A percentile compares a stretch with the other conserved stretches of the same genome.
These are phyloP conservation scores for Streptopelia turtur DNA, from an alignment of 2,797 vertebrate species.

Conservation along the genomic window DNA sequence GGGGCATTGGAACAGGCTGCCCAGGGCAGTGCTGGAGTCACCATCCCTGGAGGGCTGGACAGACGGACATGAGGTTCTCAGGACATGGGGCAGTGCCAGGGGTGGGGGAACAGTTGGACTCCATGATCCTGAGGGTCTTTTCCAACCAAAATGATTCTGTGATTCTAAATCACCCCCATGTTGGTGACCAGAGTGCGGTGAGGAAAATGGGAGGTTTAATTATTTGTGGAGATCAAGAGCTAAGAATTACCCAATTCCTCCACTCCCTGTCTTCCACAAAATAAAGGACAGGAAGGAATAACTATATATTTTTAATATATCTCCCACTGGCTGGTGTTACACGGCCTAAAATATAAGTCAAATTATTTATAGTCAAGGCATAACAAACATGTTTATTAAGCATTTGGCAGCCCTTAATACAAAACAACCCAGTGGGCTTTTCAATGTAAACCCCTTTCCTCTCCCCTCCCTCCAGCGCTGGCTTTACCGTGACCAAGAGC, in stretches of 20 bases:
- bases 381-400: background rate
- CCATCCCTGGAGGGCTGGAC: too few species aligned
- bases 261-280: background rate
- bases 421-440: background rate
- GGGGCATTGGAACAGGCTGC: too few species aligned
- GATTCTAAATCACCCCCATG: too few species aligned
- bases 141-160: too few species aligned
- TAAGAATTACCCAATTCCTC: background rate
- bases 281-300: background rate
- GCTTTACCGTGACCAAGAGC: background rate
- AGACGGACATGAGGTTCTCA: too few species aligned
- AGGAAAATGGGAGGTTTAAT: fast-evolving
- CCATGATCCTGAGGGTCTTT: too few species aligned
- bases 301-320: fast-evolving
- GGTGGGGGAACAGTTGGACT: too few species aligned
- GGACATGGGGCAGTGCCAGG: too few species aligned
- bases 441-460: fast-evolving
- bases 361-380: background rate
- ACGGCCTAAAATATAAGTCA: background rate
- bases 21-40: too few species aligned
- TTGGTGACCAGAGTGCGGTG: fast-evolving
- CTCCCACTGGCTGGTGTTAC: background rate
- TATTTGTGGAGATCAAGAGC: background rate
- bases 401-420: background rate
- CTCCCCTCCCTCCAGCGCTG: fast-evolving